A percentile compares a stretch with the other conserved stretches of the same genome.
These are phyloP conservation scores for Pyrocoelia pectoralis DNA, from an alignment of 2,888 invertebrate genomes.

Conservation along the genomic window DNA sequence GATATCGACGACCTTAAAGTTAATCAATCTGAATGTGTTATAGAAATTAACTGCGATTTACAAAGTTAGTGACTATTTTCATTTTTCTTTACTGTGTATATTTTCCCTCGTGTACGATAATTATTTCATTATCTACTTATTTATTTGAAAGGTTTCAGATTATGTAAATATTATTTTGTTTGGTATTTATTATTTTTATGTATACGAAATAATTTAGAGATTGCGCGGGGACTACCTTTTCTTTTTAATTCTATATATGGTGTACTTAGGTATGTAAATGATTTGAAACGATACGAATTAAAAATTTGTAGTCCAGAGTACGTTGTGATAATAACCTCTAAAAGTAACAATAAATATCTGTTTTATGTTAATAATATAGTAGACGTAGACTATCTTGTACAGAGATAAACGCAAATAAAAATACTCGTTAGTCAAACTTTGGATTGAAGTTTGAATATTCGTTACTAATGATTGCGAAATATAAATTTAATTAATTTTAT, in stretches of 20 bases:
- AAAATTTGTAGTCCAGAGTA: constrained; percentile 43
- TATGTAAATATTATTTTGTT: constrained; percentile 27
- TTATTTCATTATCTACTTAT: constrained; percentile 15
- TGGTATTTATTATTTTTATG: constrained; percentile 32
- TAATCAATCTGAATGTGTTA: constrained; percentile 20
- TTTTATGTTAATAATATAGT: constrained; percentile 21
- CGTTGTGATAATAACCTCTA: constrained; percentile 42
- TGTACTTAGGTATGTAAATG: constrained; percentile 34
- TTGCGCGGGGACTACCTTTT: constrained; percentile 19
- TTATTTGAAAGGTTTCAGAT: constrained; percentile 13
- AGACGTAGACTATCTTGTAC: constrained; percentile 6
- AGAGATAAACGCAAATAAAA: constrained; percentile 30
- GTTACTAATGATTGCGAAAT: constrained; percentile 6
- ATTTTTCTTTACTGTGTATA: constrained; percentile 5
- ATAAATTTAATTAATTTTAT: background rate
- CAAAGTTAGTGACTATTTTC: constrained; percentile 24
- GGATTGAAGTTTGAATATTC: background rate
- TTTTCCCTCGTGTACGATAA: background rate
- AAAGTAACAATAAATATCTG: constrained; percentile 28
- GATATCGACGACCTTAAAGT: constrained; percentile 19
- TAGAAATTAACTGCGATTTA: constrained; percentile 16
- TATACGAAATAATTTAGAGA: constrained; percentile 21
- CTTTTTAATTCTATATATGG: constrained; percentile 5
- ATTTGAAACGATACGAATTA: constrained; percentile 47
- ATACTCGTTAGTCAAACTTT: constrained; percentile 15